A percentile compares a stretch with the other conserved stretches of the same genome.
These are phyloP conservation scores for Drosophila santomea DNA, from an alignment of 1,140 invertebrate genomes.

Conservation along the genomic window DNA sequence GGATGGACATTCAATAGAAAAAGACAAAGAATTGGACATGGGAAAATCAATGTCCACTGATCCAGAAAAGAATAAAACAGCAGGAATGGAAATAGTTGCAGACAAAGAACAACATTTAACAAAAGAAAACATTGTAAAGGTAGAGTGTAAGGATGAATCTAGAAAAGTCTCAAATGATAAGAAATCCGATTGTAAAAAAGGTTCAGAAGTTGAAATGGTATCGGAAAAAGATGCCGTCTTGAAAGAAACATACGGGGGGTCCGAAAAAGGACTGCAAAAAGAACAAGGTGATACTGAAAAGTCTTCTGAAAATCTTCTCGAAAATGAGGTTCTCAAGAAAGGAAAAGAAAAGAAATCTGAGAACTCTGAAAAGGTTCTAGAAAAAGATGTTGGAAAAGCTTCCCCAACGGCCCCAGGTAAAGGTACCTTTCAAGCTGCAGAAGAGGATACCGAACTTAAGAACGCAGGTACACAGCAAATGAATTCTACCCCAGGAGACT, in stretches of 20 bases:
- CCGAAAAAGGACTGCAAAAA: not conserved
- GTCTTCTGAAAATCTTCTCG: no score
- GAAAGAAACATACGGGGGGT: no score
- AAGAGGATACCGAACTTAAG: not conserved
- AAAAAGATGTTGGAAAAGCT: not conserved
- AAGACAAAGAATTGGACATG: not conserved
- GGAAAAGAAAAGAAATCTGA: not conserved
- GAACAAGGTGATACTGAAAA: no score
- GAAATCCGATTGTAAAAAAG: not conserved
- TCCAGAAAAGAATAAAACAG: not conserved
- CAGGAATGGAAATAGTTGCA: not conserved
- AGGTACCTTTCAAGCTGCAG: no score
- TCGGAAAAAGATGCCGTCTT: no score
- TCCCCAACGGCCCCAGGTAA: not conserved
- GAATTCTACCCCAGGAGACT: not conserved
- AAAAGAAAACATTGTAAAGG: not conserved
- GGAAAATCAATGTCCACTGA: not conserved
- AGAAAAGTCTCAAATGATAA: no score
- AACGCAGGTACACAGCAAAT: not conserved
- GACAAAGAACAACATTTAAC: not conserved
- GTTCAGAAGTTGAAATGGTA: not conserved
- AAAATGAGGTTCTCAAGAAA: no score
- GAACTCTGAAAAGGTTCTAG: no score
- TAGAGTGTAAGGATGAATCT: not conserved
- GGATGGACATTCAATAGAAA: not conserved